Evolutionary conservation across 2,797 vertebrate species (phyloP).

Genomic region (Miopithecus talapoin): DNA sequence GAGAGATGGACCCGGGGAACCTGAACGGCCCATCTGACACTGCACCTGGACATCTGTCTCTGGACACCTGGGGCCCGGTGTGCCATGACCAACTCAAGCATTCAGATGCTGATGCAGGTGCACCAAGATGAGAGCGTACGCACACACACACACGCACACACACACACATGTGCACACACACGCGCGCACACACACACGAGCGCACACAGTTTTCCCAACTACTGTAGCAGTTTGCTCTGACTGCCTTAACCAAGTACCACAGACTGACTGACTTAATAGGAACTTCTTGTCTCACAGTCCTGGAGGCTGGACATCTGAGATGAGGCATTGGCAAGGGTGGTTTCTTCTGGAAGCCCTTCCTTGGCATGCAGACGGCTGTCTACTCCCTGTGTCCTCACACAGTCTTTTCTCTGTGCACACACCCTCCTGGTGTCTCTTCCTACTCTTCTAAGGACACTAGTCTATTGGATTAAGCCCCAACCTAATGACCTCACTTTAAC

Average conservation of each 20-base stretch:
- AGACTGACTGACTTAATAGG: neutral
- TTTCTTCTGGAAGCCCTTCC: neutral
- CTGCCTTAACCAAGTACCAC: neutral
- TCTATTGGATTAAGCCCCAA: neutral
- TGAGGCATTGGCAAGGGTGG: neutral
- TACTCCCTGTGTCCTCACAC: neutral
- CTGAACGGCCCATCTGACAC: neutral
- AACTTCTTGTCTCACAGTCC: neutral
- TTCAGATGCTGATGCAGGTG: no score
- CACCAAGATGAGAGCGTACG: fast-evolving
- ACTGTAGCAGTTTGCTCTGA: neutral
- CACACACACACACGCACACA: fast-evolving
- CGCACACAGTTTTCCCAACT: neutral
- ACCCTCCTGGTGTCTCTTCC: neutral
- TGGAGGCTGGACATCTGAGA: neutral
- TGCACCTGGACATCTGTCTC: neutral
- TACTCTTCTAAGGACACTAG: neutral
- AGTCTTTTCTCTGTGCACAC: neutral
- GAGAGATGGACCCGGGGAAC: neutral
- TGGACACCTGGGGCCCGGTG: neutral
- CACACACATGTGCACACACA: neutral
- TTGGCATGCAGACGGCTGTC: neutral
- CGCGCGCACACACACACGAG: neutral
- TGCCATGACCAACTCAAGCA: neutral
- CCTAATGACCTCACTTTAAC: neutral